phyloP scores from a whole-genome alignment of 2,113 vertebrate genomes.

The Callocephalon fimbriatum region DNA sequence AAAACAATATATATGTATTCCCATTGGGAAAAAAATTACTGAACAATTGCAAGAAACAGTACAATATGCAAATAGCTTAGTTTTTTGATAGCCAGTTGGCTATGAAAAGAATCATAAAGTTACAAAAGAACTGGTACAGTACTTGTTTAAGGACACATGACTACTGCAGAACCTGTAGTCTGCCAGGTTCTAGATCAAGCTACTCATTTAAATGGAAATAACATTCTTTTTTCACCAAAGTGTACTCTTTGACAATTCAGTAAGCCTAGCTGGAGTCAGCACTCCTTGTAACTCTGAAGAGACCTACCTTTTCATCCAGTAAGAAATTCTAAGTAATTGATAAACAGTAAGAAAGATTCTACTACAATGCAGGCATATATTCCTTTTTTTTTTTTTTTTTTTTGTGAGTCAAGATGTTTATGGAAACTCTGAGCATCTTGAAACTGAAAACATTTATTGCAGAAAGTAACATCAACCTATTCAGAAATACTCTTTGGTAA shows the following conservation, averaged over 20 bases:
- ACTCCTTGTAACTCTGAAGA: neutral
- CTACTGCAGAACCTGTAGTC: neutral
- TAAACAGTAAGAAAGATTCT: neutral
- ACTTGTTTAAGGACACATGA: neutral
- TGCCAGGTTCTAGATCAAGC: neutral
- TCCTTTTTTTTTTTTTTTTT: neutral
- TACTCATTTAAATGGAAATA: neutral
- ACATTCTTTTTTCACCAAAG: neutral
- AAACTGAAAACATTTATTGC: neutral
- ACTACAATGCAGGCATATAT: neutral
- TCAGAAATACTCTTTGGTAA: neutral
- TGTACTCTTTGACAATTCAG: neutral
- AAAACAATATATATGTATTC: neutral
- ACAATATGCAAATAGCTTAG: neutral
- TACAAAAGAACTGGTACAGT: neutral
- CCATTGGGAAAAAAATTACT: neutral
- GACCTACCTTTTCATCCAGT: neutral
- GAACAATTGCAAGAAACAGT: neutral
- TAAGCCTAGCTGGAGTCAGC: neutral
- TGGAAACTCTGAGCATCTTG: neutral
- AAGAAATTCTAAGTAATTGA: neutral
- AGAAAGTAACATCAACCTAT: neutral
- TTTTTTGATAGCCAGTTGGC: neutral
- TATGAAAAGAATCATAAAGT: neutral
- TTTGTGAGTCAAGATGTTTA: neutral